These are phyloP conservation scores for Pipistrellus nathusii DNA, from an alignment of 2,797 vertebrate species.

Conservation along the genomic window DNA sequence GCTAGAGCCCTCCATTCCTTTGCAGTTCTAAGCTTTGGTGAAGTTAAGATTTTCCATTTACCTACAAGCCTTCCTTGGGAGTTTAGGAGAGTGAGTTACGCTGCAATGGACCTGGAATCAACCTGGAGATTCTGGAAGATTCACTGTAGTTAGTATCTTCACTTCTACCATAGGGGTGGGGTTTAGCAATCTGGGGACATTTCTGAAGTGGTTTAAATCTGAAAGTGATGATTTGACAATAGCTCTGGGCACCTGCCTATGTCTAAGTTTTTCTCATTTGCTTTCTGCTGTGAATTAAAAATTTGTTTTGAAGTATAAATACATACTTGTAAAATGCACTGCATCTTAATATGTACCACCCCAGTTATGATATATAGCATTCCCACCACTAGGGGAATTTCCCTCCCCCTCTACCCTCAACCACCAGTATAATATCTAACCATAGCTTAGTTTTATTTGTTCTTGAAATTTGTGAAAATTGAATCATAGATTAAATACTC, in stretches of 20 bases:
- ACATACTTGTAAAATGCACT: neutral
- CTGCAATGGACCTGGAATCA: neutral
- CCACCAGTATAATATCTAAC: neutral
- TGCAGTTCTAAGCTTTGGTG: neutral
- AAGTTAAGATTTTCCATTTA: neutral
- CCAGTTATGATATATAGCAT: neutral
- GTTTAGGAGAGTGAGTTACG: neutral
- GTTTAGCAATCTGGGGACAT: neutral
- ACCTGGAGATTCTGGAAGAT: neutral
- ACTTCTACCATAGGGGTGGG: neutral
- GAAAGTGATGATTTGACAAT: constrained; percentile 32
- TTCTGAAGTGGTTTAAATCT: constrained; percentile 49
- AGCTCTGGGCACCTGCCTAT: neutral
- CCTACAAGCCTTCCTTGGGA: neutral
- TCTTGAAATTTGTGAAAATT: constrained; percentile 43
- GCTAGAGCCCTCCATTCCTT: neutral
- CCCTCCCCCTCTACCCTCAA: neutral
- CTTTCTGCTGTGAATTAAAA: constrained; percentile 43
- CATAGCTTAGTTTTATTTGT: neutral
- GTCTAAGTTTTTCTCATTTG: constrained; percentile 33
- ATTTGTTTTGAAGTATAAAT: constrained; percentile 12
- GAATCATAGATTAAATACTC: neutral
- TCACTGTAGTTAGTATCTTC: neutral
- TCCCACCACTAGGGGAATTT: neutral
- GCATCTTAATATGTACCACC: neutral